These are phyloP conservation scores for Diacarnus erythraeanus DNA, from an alignment of 37 sponge, comb jelly and placozoan species.

Conservation along the genomic window DNA sequence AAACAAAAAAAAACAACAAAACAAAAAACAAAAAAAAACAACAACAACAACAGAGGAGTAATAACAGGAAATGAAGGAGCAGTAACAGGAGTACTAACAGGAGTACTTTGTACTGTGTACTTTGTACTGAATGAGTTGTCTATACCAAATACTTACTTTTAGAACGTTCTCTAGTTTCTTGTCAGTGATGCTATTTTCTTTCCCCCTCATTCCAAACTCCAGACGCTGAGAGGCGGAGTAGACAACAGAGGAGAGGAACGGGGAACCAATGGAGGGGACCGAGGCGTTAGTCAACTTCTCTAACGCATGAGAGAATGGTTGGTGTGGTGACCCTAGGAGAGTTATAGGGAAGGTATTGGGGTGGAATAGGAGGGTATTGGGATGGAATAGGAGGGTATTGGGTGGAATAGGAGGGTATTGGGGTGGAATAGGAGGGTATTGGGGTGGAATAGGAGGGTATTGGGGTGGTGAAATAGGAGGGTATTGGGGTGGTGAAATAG, in stretches of 20 bases:
- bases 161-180: conserved; percentile 34
- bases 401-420: too few species aligned
- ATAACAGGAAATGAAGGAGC: not conserved
- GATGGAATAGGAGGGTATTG: too few species aligned
- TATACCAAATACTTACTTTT: conserved; percentile 16
- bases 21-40: not conserved
- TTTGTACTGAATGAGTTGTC: not conserved
- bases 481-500: too few species aligned
- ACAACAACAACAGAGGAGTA: not conserved
- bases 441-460: too few species aligned
- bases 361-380: not conserved
- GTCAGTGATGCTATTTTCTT: not conserved
- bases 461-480: too few species aligned
- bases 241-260: conserved; percentile 46
- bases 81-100: not conserved
- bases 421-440: too few species aligned
- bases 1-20: not conserved
- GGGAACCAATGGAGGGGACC: not conserved
- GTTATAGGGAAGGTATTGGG: not conserved
- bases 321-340: not conserved
- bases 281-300: conserved; percentile 36
- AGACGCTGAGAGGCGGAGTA: conserved; percentile 43
- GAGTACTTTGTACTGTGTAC: not conserved
- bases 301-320: conserved; percentile 44
- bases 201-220: conserved; percentile 34